Percentiles rank a stretch among this genome's conserved stretches.
Evolutionary conservation across 2,888 invertebrate genomes (phyloP).

Genomic region (Drosophila prostipennis): DNA sequence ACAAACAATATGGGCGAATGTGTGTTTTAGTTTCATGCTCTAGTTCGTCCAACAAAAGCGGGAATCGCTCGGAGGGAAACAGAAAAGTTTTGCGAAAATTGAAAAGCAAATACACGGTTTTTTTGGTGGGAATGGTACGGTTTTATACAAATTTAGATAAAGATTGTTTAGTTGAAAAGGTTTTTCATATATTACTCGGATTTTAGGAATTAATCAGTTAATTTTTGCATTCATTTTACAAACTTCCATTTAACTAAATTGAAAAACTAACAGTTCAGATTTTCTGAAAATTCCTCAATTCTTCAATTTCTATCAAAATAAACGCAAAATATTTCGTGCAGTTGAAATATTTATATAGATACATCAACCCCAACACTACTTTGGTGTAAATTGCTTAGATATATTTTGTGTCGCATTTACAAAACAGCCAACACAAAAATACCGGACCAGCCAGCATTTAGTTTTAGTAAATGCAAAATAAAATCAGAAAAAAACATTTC

Average conservation of each 20-base stretch:
- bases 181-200: background rate
- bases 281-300: no score
- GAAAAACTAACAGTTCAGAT: no score
- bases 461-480: slow-evolving; percentile 28
- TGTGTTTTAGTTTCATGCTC: slow-evolving; percentile 41
- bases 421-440: background rate
- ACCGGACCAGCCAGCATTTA: slow-evolving; percentile 5
- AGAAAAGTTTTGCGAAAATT: slow-evolving; percentile 17
- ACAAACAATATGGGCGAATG: slow-evolving; percentile 29
- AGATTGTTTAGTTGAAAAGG: background rate
- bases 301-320: background rate
- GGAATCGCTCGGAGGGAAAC: slow-evolving; percentile 1
- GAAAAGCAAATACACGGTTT: slow-evolving; percentile 5
- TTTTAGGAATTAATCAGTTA: background rate
- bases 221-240: background rate
- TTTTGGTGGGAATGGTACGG: no score
- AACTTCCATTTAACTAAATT: no score
- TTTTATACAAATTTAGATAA: background rate
- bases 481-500: background rate
- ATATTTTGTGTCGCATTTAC: background rate
- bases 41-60: slow-evolving; percentile 23
- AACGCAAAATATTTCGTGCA: background rate
- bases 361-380: slow-evolving; percentile 25
- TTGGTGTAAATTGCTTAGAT: slow-evolving; percentile 9
- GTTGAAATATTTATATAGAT: background rate